Percentiles rank a stretch among this genome's conserved stretches.
phyloP scores from a whole-genome alignment of 2,113 vertebrate genomes.

The Pampusana beccarii region DNA sequence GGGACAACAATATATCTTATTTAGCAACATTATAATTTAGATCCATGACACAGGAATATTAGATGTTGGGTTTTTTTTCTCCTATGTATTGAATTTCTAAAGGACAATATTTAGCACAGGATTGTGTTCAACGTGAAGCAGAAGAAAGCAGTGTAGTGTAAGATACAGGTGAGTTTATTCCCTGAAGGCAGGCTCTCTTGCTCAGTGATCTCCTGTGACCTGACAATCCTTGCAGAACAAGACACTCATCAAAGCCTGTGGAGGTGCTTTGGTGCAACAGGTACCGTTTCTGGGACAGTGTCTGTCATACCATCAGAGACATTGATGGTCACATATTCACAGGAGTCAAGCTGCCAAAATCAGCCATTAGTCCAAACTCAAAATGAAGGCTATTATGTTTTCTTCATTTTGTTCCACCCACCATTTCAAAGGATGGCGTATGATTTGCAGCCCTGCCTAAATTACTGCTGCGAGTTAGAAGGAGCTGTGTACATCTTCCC shows the following conservation, averaged over 20 bases:
- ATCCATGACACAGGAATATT: neutral
- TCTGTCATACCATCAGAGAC: neutral
- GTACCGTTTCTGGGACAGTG: neutral
- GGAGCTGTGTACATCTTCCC: neutral
- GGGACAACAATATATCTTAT: neutral
- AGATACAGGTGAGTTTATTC: neutral
- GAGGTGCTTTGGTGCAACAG: neutral
- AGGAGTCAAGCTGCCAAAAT: neutral
- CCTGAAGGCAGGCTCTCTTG: neutral
- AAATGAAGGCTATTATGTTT: neutral
- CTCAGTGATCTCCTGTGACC: neutral
- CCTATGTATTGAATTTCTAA: neutral
- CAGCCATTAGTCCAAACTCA: neutral
- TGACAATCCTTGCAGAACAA: neutral
- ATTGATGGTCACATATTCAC: neutral
- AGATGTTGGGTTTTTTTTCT: neutral
- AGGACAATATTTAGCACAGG: neutral
- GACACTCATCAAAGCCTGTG: neutral
- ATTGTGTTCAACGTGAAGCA: neutral
- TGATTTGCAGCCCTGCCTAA: neutral
- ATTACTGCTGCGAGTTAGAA: neutral
- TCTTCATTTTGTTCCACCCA: neutral
- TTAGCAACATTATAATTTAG: neutral
- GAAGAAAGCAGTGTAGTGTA: neutral
- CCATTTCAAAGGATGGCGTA: neutral